Base-by-base conservation (phyloP, 2,888 invertebrate species). In the Brachyptera risi region DNA sequence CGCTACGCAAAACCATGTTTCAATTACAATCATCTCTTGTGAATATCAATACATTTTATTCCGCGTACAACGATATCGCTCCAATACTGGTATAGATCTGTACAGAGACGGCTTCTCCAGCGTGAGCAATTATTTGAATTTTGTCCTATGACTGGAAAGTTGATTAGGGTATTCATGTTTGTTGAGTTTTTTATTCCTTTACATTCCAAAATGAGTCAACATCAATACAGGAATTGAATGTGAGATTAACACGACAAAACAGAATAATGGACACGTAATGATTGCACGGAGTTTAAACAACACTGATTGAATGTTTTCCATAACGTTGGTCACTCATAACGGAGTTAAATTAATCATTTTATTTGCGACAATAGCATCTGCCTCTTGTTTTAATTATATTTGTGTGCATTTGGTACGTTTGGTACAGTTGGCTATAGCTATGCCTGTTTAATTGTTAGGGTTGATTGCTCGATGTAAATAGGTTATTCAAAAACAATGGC, bases 401-500 rank as follows among this genome's bases (percentile, higher is more conserved):
- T 27, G 50, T 26, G n/a, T 51, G 13, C 26, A 11, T 51, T n/a
- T 24, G n/a, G 50, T 51, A 27, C 50, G 19, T 17, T n/a, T 3
- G 15, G 21, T 15, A 44, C 11, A 44, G 17, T 31, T 19, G 4
- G 21, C 21, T 4, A 21, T 4, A 21, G 15, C 11, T 44, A 21
- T 44, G 11, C 35, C 11, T 5, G 5, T 5, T 31, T 9, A 15
- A 19, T 19, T 51, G 27, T 26, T 3, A 13, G 31, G 15, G 1
- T 31, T 17, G 31, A 5, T 24, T 27, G 27, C 17, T 51, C 50
- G 17, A 17, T 17, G 17, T 27, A 51, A 51, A 51, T 27, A 27
- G 50, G 50, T 51, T 51, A 51, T 51, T 27, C 31, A 9, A 27
- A 51, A 51, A 51, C 50, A 51, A 37, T 37, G 54, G 19, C 23